Conservation (phyloP, 92 coral and sea anemone genomes). For the Porites rus region DNA sequence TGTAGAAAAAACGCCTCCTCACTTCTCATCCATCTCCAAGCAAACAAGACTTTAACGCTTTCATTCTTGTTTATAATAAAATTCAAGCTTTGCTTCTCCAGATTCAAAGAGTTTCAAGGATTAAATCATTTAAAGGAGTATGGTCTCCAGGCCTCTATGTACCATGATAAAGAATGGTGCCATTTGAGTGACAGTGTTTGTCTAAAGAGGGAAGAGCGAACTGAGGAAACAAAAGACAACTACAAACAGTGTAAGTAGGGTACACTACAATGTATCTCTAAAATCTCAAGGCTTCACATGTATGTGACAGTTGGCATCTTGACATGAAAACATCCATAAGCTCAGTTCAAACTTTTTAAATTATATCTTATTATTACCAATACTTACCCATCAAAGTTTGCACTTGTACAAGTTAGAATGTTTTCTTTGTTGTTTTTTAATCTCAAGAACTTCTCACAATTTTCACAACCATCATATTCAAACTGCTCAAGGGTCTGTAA, state of each 20-base stretch:
- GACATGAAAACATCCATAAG: background rate
- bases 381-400: constrained; percentile 99
- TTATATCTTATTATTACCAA: background rate
- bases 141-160: too few species aligned
- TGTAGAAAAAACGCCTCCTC: too few species aligned
- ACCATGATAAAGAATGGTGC: too few species aligned
- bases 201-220: background rate
- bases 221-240: background rate
- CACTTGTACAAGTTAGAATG: constrained; percentile 92
- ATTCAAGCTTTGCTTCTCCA: too few species aligned
- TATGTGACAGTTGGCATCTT: background rate
- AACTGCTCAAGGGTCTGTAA: constrained; percentile 92
- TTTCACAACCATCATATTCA: constrained; percentile 92
- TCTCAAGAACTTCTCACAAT: constrained; percentile 88
- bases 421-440: constrained; percentile 97
- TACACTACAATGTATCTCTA: background rate
- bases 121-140: too few species aligned
- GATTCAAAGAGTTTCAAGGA: too few species aligned
- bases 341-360: background rate
- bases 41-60: too few species aligned
- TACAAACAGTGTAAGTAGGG: background rate
- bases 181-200: too few species aligned
- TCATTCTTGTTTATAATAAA: too few species aligned
- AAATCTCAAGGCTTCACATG: background rate
- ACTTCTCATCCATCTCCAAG: too few species aligned